Evolutionary conservation across 2,888 invertebrate genomes (phyloP).

Genomic region (Thalpophila matura): DNA sequence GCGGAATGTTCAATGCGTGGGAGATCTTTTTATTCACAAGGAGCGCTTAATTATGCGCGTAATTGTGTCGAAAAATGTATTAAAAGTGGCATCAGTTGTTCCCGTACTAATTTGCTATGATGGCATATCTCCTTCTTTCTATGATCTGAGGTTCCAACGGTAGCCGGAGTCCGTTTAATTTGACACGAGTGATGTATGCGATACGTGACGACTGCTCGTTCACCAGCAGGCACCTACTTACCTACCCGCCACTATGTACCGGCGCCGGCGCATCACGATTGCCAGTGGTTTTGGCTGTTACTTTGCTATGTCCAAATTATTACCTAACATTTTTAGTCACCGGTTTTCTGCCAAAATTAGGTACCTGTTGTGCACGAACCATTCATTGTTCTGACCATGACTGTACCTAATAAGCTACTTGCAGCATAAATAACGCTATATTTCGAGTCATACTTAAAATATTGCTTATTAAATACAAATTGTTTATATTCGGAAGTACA

Average conservation of each 20-base stretch:
- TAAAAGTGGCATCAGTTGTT: too few relatives aligned
- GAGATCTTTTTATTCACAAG: too few relatives aligned
- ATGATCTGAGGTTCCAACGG: too few relatives aligned
- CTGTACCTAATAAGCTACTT: background rate
- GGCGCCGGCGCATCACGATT: conserved; percentile 9
- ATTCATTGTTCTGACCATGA: background rate
- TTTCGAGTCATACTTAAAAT: too few relatives aligned
- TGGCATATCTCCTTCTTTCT: too few relatives aligned
- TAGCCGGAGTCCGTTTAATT: conserved; percentile 13
- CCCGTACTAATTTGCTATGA: too few relatives aligned
- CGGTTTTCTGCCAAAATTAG: background rate
- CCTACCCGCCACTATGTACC: background rate
- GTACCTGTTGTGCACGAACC: background rate
- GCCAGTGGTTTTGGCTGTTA: background rate
- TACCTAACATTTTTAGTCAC: background rate
- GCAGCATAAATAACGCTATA: too few relatives aligned
- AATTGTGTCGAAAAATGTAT: too few relatives aligned
- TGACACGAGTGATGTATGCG: conserved; percentile 29
- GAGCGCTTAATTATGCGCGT: too few relatives aligned
- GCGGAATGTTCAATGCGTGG: too few relatives aligned
- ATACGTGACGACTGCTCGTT: conserved; percentile 21
- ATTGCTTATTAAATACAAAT: background rate
- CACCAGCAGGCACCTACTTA: background rate
- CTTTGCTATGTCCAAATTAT: background rate
- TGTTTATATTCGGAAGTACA: background rate